Base-by-base conservation (phyloP, 2,797 vertebrate genomes). In the Acanthurus tractus region DNA sequence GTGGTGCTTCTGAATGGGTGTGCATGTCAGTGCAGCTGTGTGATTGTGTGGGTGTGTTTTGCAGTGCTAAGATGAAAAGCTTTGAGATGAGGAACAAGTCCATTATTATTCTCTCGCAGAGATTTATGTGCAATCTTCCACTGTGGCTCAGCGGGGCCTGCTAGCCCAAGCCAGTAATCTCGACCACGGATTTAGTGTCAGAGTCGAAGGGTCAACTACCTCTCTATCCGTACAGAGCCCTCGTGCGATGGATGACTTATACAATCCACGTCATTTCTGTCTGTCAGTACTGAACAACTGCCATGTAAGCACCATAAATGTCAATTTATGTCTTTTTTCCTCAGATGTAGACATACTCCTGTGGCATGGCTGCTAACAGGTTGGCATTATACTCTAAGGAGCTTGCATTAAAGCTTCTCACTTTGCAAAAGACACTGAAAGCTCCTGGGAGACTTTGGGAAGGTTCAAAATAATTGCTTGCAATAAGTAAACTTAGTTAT, bases 61-160 rank as follows among this genome's bases (percentile, higher is more conserved):
- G 58, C 38, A 53, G 53, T 20, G 48, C 70, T 70, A 44, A 59
- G 76, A 88, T 81, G 81, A 82, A 88, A 87, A 83, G 84, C 87
- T 86, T 29, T 59, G 50, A 73, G 83, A 79, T 17, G 68, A 74
- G 61, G 75, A 82, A 83, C 76, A 78, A 83, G 74, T 62, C 22
- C 65, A 85, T 87, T 86, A 86, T 89, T 89, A 86, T 89, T 90
- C 84, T 72, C 85, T 85, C 66, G 52, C 74, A 74, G 76, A 85
- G 87, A 92, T 91, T 88, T 89, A 89, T 90, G 86, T 84, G 73
- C 87, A 88, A 87, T 91, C 82, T 90, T 90, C 79, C 36, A 40
- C 86, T 56, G 79, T 57, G 79, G 74, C 81, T 86, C 85, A 81
- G 82, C 57, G 1, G 62, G 63, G 66, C 48, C 73, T 58, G 86